phyloP scores from a whole-genome alignment of 2,797 vertebrate species.

The Parotocinclus haroldoi region DNA sequence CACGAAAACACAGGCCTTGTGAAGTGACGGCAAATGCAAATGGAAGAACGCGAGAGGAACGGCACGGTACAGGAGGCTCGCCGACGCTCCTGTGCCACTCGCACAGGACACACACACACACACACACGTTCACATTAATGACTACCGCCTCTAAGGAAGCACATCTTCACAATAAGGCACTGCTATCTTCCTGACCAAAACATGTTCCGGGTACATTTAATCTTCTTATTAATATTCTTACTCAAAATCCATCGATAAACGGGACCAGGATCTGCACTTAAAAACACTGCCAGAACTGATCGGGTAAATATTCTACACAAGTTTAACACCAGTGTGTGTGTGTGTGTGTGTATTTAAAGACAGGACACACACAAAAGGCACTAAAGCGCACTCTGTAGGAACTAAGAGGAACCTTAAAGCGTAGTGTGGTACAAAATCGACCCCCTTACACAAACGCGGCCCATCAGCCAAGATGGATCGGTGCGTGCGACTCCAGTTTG shows the following conservation, averaged over 20 bases:
- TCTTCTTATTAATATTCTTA: constrained; percentile 25
- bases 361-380: constrained; percentile 3
- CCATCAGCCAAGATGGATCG: too few species aligned
- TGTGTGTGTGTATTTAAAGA: too few species aligned
- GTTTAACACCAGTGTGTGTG: constrained; percentile 37
- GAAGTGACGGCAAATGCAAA: constrained; percentile 43
- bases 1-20: constrained; percentile 37
- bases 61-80: constrained; percentile 22
- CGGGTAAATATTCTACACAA: constrained; percentile 36
- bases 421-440: neutral
- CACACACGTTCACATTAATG: constrained; percentile 14
- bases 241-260: neutral
- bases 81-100: constrained; percentile 7
- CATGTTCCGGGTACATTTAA: neutral
- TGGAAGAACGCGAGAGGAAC: constrained; percentile 24
- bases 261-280: neutral
- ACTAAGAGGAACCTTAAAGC: too few species aligned
- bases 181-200: constrained; percentile 39
- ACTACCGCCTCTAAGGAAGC: constrained; percentile 12
- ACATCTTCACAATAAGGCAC: constrained; percentile 49
- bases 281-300: constrained; percentile 25
- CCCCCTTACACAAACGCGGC: neutral
- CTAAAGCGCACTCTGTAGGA: too few species aligned
- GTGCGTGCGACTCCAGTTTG: neutral
- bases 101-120: constrained; percentile 13